These are phyloP conservation scores for Drosophila picticornis DNA, from an alignment of 2,888 invertebrate species.

Conservation along the genomic window DNA sequence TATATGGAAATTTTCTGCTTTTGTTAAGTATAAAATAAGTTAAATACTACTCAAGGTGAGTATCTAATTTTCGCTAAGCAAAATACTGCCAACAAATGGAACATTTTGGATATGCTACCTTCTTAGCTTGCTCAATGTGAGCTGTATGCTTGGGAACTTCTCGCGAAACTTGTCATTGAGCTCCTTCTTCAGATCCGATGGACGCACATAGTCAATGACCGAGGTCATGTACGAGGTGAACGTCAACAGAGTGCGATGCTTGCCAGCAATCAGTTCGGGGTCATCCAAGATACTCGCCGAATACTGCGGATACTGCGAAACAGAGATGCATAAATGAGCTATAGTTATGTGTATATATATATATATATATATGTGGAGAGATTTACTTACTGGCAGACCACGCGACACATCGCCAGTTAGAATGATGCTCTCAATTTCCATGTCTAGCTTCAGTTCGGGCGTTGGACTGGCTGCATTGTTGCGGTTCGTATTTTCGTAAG, in stretches of 20 bases:
- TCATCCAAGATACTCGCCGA: slow-evolving; percentile 96
- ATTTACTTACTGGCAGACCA: slow-evolving; percentile 70
- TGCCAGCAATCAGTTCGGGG: slow-evolving; percentile 95
- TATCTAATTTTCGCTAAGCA: not conserved
- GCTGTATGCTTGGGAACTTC: slow-evolving; percentile 96
- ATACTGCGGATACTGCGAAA: slow-evolving; percentile 86
- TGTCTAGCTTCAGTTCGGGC: slow-evolving; percentile 83
- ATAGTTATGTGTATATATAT: not conserved
- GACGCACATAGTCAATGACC: slow-evolving; percentile 97
- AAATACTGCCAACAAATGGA: not conserved
- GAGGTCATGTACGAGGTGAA: slow-evolving; percentile 97
- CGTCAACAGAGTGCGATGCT: slow-evolving; percentile 93
- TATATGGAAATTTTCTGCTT: not conserved
- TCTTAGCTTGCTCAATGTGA: slow-evolving; percentile 97
- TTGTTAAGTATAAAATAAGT: not conserved
- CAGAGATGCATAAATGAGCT: not conserved
- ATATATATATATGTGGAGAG: not conserved
- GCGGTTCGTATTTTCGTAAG: slow-evolving; percentile 84
- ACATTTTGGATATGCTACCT: slow-evolving; percentile 87
- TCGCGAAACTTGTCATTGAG: slow-evolving; percentile 98
- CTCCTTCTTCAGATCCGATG: slow-evolving; percentile 97
- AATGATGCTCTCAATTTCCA: slow-evolving; percentile 81
- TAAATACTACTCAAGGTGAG: not conserved
- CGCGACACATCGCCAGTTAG: slow-evolving; percentile 63
- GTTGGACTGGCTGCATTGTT: slow-evolving; percentile 83